phyloP scores from a whole-genome alignment of 2,888 invertebrate genomes.

The Autographa gamma region DNA sequence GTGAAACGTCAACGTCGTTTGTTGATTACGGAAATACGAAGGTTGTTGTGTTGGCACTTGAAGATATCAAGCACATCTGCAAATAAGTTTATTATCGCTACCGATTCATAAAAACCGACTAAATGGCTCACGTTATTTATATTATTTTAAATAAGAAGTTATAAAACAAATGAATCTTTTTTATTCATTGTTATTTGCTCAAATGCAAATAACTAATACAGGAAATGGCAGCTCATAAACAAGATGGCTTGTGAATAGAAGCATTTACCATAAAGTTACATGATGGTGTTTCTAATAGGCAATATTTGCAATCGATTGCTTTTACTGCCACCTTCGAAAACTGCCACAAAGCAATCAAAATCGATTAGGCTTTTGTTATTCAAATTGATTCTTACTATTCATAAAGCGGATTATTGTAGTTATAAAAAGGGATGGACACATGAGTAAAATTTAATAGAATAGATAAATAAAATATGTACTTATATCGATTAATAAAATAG shows the following conservation, averaged over 20 bases:
- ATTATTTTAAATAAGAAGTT: not conserved
- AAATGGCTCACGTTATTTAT: not conserved
- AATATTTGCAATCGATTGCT: too few relatives aligned
- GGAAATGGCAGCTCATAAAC: not conserved
- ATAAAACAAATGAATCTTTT: not conserved
- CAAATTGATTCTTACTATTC: too few relatives aligned
- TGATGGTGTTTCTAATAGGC: not conserved
- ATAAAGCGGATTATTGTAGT: too few relatives aligned
- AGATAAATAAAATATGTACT: too few relatives aligned
- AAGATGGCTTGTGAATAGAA: not conserved
- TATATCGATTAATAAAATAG: too few relatives aligned
- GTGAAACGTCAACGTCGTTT: slow-evolving; percentile 84
- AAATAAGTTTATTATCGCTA: not conserved
- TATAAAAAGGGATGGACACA: too few relatives aligned
- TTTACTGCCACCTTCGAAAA: too few relatives aligned
- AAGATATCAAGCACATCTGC: slow-evolving; percentile 53
- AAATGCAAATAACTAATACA: not conserved
- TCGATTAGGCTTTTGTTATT: too few relatives aligned
- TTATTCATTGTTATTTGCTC: not conserved
- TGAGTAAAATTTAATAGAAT: too few relatives aligned
- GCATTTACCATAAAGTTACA: not conserved
- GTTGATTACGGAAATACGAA: slow-evolving; percentile 71
- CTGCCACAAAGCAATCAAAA: too few relatives aligned
- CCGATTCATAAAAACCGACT: too few relatives aligned
- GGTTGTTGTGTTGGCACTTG: slow-evolving; percentile 83